Evolutionary conservation across 2,797 vertebrate species (phyloP).

Genomic region (Amniataba percoides): DNA sequence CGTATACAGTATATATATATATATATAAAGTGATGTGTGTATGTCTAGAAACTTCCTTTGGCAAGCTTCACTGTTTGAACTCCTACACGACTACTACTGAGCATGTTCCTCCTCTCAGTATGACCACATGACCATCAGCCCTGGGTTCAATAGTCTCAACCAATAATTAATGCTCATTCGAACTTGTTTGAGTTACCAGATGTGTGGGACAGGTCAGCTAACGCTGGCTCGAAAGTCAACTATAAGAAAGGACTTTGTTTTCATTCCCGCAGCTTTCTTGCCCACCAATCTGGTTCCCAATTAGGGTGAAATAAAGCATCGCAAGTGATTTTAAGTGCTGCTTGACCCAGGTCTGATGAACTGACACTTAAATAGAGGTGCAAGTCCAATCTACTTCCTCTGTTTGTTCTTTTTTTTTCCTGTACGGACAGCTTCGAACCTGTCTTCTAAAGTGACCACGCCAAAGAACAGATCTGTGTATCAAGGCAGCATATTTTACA

Average conservation of each 20-base stretch:
- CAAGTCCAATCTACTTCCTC: slow-evolving; percentile 59
- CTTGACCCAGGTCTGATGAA: slow-evolving; percentile 63
- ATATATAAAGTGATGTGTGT: slow-evolving; percentile 69
- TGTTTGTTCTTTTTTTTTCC: slow-evolving; percentile 23
- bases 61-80: slow-evolving; percentile 76
- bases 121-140: slow-evolving; percentile 50
- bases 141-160: slow-evolving; percentile 56
- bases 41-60: slow-evolving; percentile 76
- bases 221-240: slow-evolving; percentile 23
- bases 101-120: slow-evolving; percentile 71
- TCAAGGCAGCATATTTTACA: slow-evolving; percentile 61
- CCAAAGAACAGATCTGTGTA: slow-evolving; percentile 76
- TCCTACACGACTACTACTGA: slow-evolving; percentile 79
- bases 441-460: slow-evolving; percentile 67
- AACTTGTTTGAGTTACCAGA: slow-evolving; percentile 18
- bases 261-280: slow-evolving; percentile 10
- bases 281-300: slow-evolving; percentile 23
- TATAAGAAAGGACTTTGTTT: slow-evolving; percentile 16
- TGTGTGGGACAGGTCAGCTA: slow-evolving; percentile 4
- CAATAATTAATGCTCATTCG: slow-evolving; percentile 17
- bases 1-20: slow-evolving; percentile 60
- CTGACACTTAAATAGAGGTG: slow-evolving; percentile 46
- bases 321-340: slow-evolving; percentile 36
- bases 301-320: slow-evolving; percentile 19
- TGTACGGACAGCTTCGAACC: slow-evolving; percentile 45